These are phyloP conservation scores for Lethenteron reissneri DNA, from an alignment of 2,113 vertebrate genomes.

Conservation along the genomic window DNA sequence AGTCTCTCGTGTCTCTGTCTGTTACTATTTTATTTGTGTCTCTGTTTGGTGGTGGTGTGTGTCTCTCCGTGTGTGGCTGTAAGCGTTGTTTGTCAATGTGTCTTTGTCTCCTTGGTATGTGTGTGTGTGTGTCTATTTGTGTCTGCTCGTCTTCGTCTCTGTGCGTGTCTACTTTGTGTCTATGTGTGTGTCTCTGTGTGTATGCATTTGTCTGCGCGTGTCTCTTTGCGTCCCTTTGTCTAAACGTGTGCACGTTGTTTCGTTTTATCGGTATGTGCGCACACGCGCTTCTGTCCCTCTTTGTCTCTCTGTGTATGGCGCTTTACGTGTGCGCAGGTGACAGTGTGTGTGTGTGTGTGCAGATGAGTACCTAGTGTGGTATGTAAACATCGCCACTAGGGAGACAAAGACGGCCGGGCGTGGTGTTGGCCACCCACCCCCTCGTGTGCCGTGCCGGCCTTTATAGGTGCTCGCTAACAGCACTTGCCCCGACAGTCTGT, in stretches of 20 bases:
- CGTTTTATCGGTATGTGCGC: neutral
- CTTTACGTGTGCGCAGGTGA: neutral
- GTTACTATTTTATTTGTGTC: too few species aligned
- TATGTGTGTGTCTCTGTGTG: neutral
- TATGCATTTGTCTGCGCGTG: neutral
- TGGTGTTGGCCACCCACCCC: too few species aligned
- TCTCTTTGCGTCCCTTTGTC: neutral
- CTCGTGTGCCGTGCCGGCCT: too few species aligned
- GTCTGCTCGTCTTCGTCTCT: neutral
- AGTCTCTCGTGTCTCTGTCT: too few species aligned
- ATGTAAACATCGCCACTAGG: neutral
- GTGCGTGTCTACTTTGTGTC: neutral
- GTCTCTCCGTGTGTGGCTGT: neutral
- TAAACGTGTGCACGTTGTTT: neutral
- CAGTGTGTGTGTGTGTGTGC: neutral
- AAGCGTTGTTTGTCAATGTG: too few species aligned
- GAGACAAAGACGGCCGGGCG: too few species aligned
- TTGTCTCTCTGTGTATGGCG: neutral
- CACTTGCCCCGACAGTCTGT: too few species aligned
- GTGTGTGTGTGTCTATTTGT: slow-evolving; percentile 2
- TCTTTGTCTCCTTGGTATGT: neutral
- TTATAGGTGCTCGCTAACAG: too few species aligned
- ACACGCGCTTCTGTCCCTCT: neutral
- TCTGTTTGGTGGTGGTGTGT: neutral
- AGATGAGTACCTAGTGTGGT: neutral